Evolutionary conservation across 2,113 vertebrate genomes (phyloP), one percentile per base, ranked within the genome.

Genomic region (Halcyon malimbica): DNA sequence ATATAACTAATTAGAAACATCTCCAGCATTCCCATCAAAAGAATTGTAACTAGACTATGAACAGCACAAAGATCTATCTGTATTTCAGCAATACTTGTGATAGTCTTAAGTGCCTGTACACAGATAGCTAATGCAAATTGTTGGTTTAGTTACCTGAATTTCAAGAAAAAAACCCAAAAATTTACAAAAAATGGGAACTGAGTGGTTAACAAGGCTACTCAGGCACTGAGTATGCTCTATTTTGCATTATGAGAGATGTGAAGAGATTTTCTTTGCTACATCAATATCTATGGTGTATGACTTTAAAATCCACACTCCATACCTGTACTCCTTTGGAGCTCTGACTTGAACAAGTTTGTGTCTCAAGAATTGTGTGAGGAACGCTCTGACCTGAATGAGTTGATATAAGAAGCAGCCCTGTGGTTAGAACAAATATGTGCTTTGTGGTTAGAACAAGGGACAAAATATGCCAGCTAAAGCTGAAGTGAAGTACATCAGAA

Each of bases 201-300:
- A 63, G 11, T 67, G 5, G 11, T 74, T 64, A 51, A 9, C 9
- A 46, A 48, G 11, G 28, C 16, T 62, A 64, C 1, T 26, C 6
- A 35, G 8, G 6, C 3, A 4, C 5, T 19, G 16, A 64, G 2
- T 39, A 4, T 53, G 10, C 4, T 70, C 2, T 70, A 7, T 33
- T 42, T 73, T 57, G 5, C 4, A 13, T 48, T 67, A 21, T 7
- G 16, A n/a, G 56, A 11, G 8, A 37, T 35, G 6, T 29, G 21
- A 93, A 77, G 8, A 35, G 64, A 14, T 1, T 2, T 35, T 82
- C 37, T 63, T 51, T 48, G 2, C 28, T 19, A 16, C 5, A 16
- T 39, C n/a, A 4, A 5, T 56, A 9, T 29, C 18, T 50, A 0
- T 56, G 6, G 8, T 25, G 28, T 51, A n/a, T 16, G 26, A 44